Conservation (phyloP, 64 coral and sea anemone genomes). For the Catalaphyllia jardinei region DNA sequence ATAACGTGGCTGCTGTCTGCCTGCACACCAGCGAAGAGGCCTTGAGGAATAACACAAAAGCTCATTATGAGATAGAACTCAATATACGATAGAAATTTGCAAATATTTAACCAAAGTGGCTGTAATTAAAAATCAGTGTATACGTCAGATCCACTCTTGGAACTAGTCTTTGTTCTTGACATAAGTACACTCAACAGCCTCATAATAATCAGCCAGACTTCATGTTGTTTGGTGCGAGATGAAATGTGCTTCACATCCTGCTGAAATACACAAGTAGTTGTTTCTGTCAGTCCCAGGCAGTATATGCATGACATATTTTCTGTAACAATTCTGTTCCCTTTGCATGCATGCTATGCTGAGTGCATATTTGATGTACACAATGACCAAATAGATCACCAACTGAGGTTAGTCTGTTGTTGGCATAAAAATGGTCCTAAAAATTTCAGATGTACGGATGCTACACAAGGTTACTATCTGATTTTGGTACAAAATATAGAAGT, state of each 20-base stretch:
- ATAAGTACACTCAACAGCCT: conserved; percentile 96
- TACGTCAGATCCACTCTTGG: conserved; percentile 71
- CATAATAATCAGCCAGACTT: conserved; percentile 96
- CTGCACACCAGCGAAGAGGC: conserved; percentile 71
- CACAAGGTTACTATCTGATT: too few relatives aligned
- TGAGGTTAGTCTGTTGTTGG: too few relatives aligned
- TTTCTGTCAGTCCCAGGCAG: background rate
- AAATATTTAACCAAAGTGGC: background rate
- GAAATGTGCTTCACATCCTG: conserved; percentile 79
- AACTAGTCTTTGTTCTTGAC: conserved; percentile 86
- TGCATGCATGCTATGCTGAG: too few relatives aligned
- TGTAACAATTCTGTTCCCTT: too few relatives aligned
- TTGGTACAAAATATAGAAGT: too few relatives aligned
- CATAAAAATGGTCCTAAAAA: too few relatives aligned
- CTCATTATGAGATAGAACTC: background rate
- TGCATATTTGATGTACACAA: too few relatives aligned
- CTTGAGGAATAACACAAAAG: conserved; percentile 26
- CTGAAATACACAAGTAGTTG: background rate
- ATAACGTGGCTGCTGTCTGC: conserved; percentile 73
- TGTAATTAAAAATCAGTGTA: background rate
- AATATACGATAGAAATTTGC: background rate
- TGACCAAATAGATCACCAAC: too few relatives aligned
- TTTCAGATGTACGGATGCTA: too few relatives aligned
- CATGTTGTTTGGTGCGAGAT: conserved; percentile 70
- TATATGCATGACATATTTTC: background rate